A percentile compares a stretch with the other conserved stretches of the same genome.
Evolutionary conservation across 2,113 vertebrate species (phyloP).

Genomic region (Nematolebias whitei): DNA sequence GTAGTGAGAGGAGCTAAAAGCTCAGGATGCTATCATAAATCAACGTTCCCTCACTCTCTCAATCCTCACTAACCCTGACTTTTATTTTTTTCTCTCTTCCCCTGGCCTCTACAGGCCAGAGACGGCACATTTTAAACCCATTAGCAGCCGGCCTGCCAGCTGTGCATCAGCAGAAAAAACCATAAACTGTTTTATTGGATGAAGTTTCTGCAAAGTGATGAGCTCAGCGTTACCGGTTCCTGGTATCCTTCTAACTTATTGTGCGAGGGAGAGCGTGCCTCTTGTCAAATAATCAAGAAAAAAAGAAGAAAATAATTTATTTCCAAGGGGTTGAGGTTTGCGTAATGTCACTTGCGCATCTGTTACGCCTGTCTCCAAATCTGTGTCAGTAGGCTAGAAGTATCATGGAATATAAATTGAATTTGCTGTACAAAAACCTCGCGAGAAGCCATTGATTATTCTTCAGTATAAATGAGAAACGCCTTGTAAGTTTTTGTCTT

Average conservation of each 20-base stretch:
- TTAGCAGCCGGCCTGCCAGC: conserved; percentile 78
- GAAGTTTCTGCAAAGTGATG: conserved; percentile 79
- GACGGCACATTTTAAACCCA: conserved; percentile 82
- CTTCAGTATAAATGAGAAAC: conserved; percentile 18
- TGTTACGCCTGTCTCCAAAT: conserved; percentile 42
- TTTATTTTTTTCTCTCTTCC: conserved; percentile 17
- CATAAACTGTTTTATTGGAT: conserved; percentile 85
- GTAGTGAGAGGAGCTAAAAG: conserved; percentile 54
- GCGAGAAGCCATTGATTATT: conserved; percentile 14
- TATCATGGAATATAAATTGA: conserved; percentile 30
- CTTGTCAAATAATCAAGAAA: conserved; percentile 53
- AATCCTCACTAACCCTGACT: conserved; percentile 37
- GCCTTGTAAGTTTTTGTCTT: conserved; percentile 28
- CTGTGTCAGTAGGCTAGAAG: conserved; percentile 65
- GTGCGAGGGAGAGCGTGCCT: conserved; percentile 55
- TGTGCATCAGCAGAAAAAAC: conserved; percentile 79
- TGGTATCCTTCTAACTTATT: conserved; percentile 55
- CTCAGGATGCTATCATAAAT: conserved; percentile 62
- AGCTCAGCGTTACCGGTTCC: conserved; percentile 78
- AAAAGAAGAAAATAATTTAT: conserved; percentile 16
- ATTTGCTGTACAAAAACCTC: conserved; percentile 48
- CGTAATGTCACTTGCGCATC: conserved; percentile 31
- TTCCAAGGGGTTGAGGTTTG: conserved; percentile 46
- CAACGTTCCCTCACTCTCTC: conserved; percentile 57
- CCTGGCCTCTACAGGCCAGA: conserved; percentile 51